Conservation (phyloP, 2,888 invertebrate genomes). For the Seladonia tumulorum region DNA sequence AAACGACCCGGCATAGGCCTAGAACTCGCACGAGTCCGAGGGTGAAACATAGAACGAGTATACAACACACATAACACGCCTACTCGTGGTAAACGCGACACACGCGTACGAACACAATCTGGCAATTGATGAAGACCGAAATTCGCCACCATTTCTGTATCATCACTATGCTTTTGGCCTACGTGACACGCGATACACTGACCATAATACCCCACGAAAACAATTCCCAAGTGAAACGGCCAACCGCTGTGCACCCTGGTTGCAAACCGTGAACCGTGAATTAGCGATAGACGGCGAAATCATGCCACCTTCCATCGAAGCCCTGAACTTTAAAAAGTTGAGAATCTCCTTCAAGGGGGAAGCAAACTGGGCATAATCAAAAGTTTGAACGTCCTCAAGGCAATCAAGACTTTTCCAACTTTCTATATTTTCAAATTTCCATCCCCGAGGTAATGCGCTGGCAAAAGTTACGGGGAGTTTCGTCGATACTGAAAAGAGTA, state of each 20-base stretch:
- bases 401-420: background rate
- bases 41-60: background rate
- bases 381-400: background rate
- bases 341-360: background rate
- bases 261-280: background rate
- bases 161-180: background rate
- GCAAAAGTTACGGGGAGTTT: background rate
- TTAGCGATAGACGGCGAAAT: background rate
- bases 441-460: background rate
- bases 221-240: background rate
- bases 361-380: background rate
- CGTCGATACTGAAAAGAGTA: background rate
- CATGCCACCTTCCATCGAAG: background rate
- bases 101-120: background rate
- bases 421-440: slow-evolving; percentile 1
- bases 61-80: background rate
- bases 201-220: background rate
- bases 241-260: background rate
- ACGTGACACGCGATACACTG: background rate
- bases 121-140: background rate
- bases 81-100: background rate
- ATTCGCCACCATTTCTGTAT: background rate
- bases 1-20: too few relatives aligned
- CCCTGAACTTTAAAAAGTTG: background rate
- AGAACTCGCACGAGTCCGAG: too few relatives aligned